Conservation (phyloP, 2,113 vertebrate genomes). For the Diphyllodes magnificus region DNA sequence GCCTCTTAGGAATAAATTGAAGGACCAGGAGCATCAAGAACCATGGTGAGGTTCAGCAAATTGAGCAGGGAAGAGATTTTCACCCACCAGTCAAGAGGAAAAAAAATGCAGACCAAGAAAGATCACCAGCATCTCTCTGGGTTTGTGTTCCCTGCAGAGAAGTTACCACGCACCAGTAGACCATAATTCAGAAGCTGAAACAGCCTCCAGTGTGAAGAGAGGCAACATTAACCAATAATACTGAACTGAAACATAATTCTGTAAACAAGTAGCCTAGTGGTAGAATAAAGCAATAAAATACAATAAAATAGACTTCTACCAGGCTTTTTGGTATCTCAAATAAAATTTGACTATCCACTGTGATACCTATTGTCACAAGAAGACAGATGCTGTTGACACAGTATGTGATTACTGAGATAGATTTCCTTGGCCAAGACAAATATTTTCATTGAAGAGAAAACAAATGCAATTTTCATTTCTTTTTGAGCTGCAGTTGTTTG, state of each 20-base stretch:
- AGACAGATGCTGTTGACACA: slow-evolving; percentile 1
- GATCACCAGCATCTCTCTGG: background rate
- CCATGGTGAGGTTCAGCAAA: background rate
- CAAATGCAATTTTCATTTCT: background rate
- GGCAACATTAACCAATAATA: background rate
- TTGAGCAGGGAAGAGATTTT: background rate
- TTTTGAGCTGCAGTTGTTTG: background rate
- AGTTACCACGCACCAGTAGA: background rate
- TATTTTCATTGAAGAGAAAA: slow-evolving; percentile 11
- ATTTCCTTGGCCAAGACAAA: slow-evolving; percentile 13
- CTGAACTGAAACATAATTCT: background rate
- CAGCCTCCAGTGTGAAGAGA: background rate
- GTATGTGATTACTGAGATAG: background rate
- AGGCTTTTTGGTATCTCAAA: background rate
- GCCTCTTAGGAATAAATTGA: background rate
- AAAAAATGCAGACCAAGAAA: background rate
- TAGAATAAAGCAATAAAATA: background rate
- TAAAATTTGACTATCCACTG: background rate
- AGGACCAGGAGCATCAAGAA: background rate
- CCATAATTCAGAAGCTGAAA: background rate
- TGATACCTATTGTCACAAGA: background rate
- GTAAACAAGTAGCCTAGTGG: background rate
- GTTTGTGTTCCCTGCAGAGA: background rate
- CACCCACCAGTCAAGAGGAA: background rate
- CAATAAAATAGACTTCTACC: background rate